Percentiles rank a stretch among this genome's conserved stretches.
phyloP scores from a whole-genome alignment of 2,888 invertebrate species.

The Camptogramma bilineatum region DNA sequence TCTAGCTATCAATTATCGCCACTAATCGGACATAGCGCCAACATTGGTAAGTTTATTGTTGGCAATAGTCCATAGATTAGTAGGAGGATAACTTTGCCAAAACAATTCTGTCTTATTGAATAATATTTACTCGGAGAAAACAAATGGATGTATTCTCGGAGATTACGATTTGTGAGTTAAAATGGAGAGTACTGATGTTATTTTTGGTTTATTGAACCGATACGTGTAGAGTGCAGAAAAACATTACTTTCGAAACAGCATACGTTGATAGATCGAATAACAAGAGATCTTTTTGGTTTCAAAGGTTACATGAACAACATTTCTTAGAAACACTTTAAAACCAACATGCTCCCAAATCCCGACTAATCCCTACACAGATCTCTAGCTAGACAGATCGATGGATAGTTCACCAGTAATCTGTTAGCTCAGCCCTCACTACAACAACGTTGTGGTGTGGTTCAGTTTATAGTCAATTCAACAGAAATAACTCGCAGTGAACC shows the following conservation, averaged over 20 bases:
- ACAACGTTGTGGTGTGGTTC: slow-evolving; percentile 19
- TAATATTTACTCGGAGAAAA: not conserved
- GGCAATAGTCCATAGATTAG: slow-evolving; percentile 17
- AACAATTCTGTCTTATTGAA: slow-evolving; percentile 1
- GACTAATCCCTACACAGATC: not conserved
- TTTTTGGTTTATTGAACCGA: not conserved
- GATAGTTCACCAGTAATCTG: not conserved
- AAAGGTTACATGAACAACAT: not conserved
- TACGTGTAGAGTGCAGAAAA: not conserved
- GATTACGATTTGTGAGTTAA: not conserved
- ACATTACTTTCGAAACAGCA: not conserved
- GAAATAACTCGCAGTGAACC: slow-evolving; percentile 30
- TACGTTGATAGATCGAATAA: not conserved
- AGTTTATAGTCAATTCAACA: slow-evolving; percentile 18
- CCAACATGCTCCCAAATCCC: not conserved
- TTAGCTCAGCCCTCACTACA: slow-evolving; percentile 11
- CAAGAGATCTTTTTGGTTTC: not conserved
- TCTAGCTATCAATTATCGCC: not conserved
- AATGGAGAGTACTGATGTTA: not conserved
- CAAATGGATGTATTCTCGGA: not conserved
- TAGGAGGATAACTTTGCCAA: slow-evolving; percentile 4
- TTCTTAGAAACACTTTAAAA: slow-evolving; percentile 3
- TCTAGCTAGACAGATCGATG: slow-evolving; percentile 1
- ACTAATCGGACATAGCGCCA: slow-evolving; percentile 5
- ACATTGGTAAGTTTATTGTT: slow-evolving; percentile 11